A percentile compares a stretch with the other conserved stretches of the same genome.
Evolutionary conservation across 1,140 invertebrate genomes (phyloP).

Genomic region (Acromyrmex charruanus): DNA sequence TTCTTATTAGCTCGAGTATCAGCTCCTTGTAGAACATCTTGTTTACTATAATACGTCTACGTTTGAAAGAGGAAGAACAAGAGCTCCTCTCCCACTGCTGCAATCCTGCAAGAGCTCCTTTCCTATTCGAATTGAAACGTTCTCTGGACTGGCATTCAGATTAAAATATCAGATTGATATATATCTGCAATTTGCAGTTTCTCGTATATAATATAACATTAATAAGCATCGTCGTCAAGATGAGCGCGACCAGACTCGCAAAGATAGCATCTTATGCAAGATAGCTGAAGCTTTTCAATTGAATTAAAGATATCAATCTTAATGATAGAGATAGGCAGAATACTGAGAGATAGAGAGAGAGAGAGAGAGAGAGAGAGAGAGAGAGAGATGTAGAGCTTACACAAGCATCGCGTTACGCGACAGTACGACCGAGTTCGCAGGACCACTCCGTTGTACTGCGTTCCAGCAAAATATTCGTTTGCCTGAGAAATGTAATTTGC

Average conservation of each 20-base stretch:
- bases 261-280: background rate
- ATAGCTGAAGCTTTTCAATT: constrained; percentile 39
- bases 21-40: background rate
- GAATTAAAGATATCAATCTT: constrained; percentile 45
- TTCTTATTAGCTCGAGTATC: too few species aligned
- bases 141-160: background rate
- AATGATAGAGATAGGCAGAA: constrained; percentile 3
- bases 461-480: constrained; percentile 35
- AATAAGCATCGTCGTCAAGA: constrained; percentile 1
- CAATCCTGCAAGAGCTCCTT: background rate
- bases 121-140: background rate
- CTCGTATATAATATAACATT: constrained; percentile 15
- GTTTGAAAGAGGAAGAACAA: background rate
- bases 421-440: background rate
- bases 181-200: background rate
- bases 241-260: background rate
- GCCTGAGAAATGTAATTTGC: constrained; percentile 56
- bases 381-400: background rate
- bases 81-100: background rate
- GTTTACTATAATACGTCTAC: background rate
- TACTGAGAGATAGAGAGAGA: background rate
- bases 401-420: background rate
- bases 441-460: background rate
- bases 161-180: constrained; percentile 28
- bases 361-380: too few species aligned